These are phyloP conservation scores for Ernsta delagoae DNA, from an alignment of 2,888 invertebrate genomes.

Conservation along the genomic window DNA sequence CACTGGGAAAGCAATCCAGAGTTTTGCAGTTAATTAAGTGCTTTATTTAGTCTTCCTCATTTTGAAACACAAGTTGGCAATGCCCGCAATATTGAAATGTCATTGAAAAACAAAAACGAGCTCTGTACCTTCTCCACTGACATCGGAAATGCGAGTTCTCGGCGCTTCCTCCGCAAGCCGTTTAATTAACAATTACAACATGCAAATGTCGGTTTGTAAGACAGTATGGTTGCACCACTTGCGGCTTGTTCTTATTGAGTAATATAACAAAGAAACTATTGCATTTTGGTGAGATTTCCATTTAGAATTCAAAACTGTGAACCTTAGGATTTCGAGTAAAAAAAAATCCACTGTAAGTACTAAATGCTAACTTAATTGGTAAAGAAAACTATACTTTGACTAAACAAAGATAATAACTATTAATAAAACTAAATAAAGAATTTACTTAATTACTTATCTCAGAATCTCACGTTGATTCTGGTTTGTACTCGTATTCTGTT, in stretches of 20 bases:
- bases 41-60: too few relatives aligned
- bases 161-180: slow-evolving; percentile 21
- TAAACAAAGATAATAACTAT: too few relatives aligned
- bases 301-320: too few relatives aligned
- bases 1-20: too few relatives aligned
- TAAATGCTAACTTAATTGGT: not conserved
- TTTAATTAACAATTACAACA: slow-evolving; percentile 36
- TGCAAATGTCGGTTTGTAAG: slow-evolving; percentile 29
- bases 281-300: not conserved
- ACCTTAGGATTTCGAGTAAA: too few relatives aligned
- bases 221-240: slow-evolving; percentile 23
- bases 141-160: slow-evolving; percentile 32
- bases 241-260: slow-evolving; percentile 11
- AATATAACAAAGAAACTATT: not conserved
- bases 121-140: slow-evolving; percentile 10
- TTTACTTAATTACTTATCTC: too few relatives aligned
- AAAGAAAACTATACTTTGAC: too few relatives aligned
- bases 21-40: too few relatives aligned
- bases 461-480: not conserved
- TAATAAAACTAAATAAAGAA: too few relatives aligned
- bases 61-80: not conserved
- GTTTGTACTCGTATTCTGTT: not conserved
- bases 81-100: not conserved
- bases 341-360: too few relatives aligned
- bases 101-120: not conserved